These are phyloP conservation scores for Acrocephalus scirpaceus DNA, from an alignment of 2,797 vertebrate genomes.

Conservation along the genomic window DNA sequence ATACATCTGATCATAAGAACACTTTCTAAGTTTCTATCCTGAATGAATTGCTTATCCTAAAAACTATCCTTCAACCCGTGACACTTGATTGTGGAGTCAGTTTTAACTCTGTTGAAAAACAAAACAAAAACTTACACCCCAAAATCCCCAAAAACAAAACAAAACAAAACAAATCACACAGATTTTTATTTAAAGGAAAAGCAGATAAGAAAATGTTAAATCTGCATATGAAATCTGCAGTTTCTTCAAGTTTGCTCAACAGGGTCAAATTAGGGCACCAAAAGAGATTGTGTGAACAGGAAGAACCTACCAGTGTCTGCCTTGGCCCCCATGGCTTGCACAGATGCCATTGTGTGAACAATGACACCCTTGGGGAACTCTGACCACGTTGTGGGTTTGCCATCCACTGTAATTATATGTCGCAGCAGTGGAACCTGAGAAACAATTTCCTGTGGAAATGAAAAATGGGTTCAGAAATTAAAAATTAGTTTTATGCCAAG, in stretches of 20 bases:
- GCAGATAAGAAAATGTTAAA: not conserved
- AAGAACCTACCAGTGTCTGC: conserved; percentile 79
- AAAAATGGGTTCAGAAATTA: not conserved
- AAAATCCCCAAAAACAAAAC: not conserved
- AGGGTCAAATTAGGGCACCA: not conserved
- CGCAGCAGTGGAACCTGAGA: conserved; percentile 84
- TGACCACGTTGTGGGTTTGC: conserved; percentile 79
- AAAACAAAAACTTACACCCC: not conserved
- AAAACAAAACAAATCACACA: not conserved
- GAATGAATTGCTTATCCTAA: not conserved
- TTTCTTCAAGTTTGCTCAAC: not conserved
- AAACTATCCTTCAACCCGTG: not conserved
- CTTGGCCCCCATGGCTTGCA: conserved; percentile 87
- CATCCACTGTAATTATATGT: conserved; percentile 90
- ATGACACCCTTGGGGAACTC: conserved; percentile 85
- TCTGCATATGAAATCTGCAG: not conserved
- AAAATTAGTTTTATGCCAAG: not conserved
- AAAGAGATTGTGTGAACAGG: not conserved
- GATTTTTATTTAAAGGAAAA: not conserved
- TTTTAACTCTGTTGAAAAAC: not conserved
- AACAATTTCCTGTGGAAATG: conserved; percentile 83
- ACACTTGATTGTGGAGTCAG: not conserved
- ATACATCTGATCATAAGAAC: not conserved
- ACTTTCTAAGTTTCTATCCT: not conserved
- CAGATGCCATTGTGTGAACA: conserved; percentile 88